phyloP scores from a whole-genome alignment of 2,113 vertebrate genomes.

The Centropus bengalensis region DNA sequence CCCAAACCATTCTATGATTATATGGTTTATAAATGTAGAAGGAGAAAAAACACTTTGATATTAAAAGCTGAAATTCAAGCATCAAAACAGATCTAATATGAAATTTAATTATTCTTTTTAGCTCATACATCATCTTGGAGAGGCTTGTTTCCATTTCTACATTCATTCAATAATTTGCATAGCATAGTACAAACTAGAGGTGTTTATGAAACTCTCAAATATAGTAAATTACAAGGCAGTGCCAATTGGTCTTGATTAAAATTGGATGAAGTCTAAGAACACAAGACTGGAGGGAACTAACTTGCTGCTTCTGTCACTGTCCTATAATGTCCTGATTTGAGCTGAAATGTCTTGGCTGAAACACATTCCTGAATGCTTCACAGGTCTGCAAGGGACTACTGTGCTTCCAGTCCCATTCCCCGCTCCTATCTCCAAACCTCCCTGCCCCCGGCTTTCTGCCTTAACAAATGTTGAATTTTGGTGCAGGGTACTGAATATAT shows the following conservation, averaged over 20 bases:
- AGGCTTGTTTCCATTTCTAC: neutral
- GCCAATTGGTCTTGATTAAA: neutral
- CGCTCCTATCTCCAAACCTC: no score
- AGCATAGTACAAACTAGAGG: neutral
- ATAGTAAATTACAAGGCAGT: neutral
- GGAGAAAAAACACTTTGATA: neutral
- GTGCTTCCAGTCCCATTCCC: neutral
- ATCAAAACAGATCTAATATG: neutral
- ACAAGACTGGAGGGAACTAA: neutral
- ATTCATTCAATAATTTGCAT: neutral
- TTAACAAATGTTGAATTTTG: neutral
- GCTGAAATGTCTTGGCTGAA: neutral
- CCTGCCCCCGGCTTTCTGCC: neutral
- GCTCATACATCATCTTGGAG: neutral
- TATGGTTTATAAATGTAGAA: neutral
- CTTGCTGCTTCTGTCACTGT: neutral
- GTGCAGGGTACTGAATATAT: neutral
- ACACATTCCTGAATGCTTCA: neutral
- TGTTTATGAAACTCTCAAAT: neutral
- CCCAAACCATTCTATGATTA: no score
- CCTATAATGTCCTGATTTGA: neutral
- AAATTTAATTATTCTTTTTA: neutral
- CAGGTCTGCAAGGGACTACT: neutral
- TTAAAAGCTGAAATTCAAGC: neutral
- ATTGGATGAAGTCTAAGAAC: neutral